A percentile compares a stretch with the other conserved stretches of the same genome.
These are phyloP conservation scores for Sweltsa coloradensis DNA, from an alignment of 1,140 invertebrate species.

Conservation along the genomic window DNA sequence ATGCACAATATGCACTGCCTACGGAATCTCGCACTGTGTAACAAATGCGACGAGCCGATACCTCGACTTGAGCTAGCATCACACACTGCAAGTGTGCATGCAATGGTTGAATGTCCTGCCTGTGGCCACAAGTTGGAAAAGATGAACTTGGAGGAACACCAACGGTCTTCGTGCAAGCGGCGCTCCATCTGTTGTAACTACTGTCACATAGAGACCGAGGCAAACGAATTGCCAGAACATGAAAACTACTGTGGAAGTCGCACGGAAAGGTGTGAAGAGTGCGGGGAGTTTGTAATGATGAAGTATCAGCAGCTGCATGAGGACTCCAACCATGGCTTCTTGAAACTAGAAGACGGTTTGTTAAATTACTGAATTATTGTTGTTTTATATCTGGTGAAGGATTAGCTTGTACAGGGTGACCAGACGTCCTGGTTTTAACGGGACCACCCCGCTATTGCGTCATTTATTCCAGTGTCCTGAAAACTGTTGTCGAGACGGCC, in stretches of 20 bases:
- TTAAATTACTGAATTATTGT: not conserved
- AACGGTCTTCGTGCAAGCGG: slow-evolving; percentile 3
- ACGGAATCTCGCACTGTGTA: slow-evolving; percentile 32
- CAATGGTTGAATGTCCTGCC: slow-evolving; percentile 26
- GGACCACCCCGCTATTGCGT: no score
- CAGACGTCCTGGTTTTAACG: no score
- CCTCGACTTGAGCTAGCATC: slow-evolving; percentile 27
- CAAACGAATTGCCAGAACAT: slow-evolving; percentile 41
- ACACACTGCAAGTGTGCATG: slow-evolving; percentile 30
- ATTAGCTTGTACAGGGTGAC: no score
- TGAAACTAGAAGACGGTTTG: slow-evolving; percentile 40
- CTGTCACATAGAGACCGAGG: slow-evolving; percentile 46
- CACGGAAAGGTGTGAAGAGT: slow-evolving; percentile 48
- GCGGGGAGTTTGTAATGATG: slow-evolving; percentile 50
- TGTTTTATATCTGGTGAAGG: no score
- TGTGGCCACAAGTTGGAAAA: slow-evolving; percentile 31
- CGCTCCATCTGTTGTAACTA: slow-evolving; percentile 36
- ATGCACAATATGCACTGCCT: slow-evolving; percentile 36
- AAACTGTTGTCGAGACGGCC: no score
- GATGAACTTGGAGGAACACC: slow-evolving; percentile 29
- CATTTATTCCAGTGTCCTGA: no score
- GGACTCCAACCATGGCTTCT: slow-evolving; percentile 44
- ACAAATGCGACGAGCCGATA: slow-evolving; percentile 31
- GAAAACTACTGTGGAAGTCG: slow-evolving; percentile 50
- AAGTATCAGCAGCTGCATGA: slow-evolving; percentile 47